Conservation (phyloP, 2,888 invertebrate species). For the Anthophora plumipes region DNA sequence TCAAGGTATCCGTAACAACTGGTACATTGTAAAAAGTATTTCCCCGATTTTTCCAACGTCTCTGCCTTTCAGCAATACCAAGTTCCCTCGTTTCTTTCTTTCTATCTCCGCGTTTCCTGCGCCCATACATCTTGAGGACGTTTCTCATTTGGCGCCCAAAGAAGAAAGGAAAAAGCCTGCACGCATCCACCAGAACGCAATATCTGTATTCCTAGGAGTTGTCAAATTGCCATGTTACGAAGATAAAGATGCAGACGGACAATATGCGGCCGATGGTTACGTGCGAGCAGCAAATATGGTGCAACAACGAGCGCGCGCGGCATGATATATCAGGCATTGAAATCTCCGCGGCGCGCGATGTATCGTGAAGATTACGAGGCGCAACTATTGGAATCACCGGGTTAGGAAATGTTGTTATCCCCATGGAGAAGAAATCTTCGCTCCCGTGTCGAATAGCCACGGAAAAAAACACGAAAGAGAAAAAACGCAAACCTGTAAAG, state of each 20-base stretch:
- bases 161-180: slow-evolving; percentile 3
- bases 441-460: not conserved
- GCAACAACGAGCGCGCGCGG: slow-evolving; percentile 42
- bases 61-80: not conserved
- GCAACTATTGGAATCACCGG: slow-evolving; percentile 45
- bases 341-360: slow-evolving; percentile 44
- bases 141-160: not conserved
- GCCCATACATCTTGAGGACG: not conserved
- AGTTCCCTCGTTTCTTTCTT: not conserved
- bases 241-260: slow-evolving; percentile 53
- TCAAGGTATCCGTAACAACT: no score
- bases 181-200: slow-evolving; percentile 11
- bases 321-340: slow-evolving; percentile 62
- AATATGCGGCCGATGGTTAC: slow-evolving; percentile 29
- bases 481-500: not conserved
- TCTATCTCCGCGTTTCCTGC: not conserved
- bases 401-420: slow-evolving; percentile 41
- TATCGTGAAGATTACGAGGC: slow-evolving; percentile 39
- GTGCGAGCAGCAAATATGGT: slow-evolving; percentile 51
- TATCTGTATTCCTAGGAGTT: slow-evolving; percentile 51
- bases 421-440: not conserved
- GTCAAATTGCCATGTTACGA: slow-evolving; percentile 59
- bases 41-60: not conserved
- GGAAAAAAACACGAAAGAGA: not conserved
- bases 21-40: not conserved